A percentile compares a stretch with the other conserved stretches of the same genome.
phyloP scores from a whole-genome alignment of 2,113 vertebrate species.

The Oriolus oriolus region DNA sequence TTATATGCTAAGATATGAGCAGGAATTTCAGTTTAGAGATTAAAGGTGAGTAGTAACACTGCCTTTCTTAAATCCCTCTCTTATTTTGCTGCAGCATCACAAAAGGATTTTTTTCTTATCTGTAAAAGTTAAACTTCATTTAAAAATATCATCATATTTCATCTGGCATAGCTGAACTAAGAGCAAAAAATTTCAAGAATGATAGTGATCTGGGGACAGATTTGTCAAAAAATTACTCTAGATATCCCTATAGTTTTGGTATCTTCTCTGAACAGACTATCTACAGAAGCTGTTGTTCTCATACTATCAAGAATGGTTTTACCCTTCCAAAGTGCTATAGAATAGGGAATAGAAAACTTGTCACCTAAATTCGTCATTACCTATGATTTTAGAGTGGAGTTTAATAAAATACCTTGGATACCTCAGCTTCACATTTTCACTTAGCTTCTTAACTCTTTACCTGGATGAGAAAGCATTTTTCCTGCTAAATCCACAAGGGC shows the following conservation, averaged over 20 bases:
- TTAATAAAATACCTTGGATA: neutral
- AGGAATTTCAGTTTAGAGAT: neutral
- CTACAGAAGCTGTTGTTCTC: neutral
- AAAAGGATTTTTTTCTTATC: neutral
- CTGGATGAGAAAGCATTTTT: neutral
- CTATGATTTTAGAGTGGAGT: neutral
- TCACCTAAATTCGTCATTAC: neutral
- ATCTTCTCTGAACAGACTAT: neutral
- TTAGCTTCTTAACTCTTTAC: neutral
- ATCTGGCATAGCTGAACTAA: neutral
- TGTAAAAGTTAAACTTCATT: neutral
- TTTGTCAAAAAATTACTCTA: neutral
- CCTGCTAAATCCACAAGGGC: neutral
- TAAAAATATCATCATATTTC: neutral
- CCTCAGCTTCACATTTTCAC: neutral
- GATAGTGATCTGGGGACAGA: neutral
- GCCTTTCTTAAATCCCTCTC: neutral
- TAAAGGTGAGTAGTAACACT: neutral
- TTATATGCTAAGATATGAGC: neutral
- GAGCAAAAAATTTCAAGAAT: neutral
- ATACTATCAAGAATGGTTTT: neutral
- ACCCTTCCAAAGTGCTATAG: neutral
- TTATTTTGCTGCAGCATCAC: neutral
- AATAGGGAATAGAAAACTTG: neutral
- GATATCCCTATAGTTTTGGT: neutral